Evolutionary conservation across 2,888 invertebrate species (phyloP).

Genomic region (Dasypogon diadema): DNA sequence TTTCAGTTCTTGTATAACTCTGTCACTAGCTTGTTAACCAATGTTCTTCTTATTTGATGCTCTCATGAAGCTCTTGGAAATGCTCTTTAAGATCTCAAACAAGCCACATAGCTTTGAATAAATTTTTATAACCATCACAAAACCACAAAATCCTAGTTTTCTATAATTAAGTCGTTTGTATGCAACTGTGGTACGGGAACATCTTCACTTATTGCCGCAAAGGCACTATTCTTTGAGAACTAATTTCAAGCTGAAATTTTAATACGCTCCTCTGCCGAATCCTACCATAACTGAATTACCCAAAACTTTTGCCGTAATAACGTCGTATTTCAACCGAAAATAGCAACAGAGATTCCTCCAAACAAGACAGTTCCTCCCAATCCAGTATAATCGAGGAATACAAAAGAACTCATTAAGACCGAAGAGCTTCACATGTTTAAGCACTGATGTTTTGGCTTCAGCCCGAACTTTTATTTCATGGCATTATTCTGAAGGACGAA

Average conservation of each 20-base stretch:
- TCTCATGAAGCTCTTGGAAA: too few relatives aligned
- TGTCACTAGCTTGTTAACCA: too few relatives aligned
- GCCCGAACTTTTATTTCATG: constrained; percentile 39
- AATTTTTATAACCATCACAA: too few relatives aligned
- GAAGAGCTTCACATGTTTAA: constrained; percentile 28
- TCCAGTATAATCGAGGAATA: not conserved
- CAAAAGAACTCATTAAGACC: constrained; percentile 40
- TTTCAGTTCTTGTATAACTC: too few relatives aligned
- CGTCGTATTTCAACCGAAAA: not conserved
- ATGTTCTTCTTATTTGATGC: too few relatives aligned
- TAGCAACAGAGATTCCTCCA: not conserved
- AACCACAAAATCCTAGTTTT: too few relatives aligned
- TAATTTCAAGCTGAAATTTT: constrained; percentile 6
- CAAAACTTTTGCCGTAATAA: not conserved
- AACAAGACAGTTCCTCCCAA: not conserved
- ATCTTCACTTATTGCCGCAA: too few relatives aligned
- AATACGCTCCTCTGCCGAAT: not conserved
- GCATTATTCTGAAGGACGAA: not conserved
- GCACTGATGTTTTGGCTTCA: constrained; percentile 23
- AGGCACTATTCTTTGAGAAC: not conserved
- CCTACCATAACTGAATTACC: not conserved
- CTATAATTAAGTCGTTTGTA: too few relatives aligned
- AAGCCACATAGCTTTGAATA: too few relatives aligned
- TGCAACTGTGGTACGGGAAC: too few relatives aligned
- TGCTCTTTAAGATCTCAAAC: too few relatives aligned